Conservation (phyloP, 2,113 vertebrate genomes). For the Brachyistius frenatus region DNA sequence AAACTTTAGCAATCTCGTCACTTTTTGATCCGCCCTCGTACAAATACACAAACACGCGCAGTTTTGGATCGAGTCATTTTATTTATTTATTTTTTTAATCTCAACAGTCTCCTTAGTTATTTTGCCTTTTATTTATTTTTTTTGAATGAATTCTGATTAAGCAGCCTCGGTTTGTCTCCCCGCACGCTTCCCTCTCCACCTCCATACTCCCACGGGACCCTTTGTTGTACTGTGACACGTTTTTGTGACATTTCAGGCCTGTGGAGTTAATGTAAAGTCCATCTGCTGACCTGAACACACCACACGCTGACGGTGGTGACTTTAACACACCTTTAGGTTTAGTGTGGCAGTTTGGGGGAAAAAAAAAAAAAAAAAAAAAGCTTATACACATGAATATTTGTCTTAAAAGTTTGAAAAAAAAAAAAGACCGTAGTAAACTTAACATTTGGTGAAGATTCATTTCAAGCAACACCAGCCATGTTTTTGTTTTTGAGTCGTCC, state of each 20-base stretch:
- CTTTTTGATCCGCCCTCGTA: neutral
- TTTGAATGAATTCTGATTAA: neutral
- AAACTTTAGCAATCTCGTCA: too few species aligned
- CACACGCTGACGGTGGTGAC: conserved; percentile 31
- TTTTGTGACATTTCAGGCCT: conserved; percentile 64
- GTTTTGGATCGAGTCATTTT: neutral
- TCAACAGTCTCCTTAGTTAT: neutral
- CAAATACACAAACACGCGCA: neutral
- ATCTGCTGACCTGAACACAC: conserved; percentile 57
- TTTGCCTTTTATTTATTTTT: neutral
- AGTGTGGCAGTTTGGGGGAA: neutral
- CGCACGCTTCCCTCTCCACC: conserved; percentile 57
- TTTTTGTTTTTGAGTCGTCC: conserved; percentile 50
- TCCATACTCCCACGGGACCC: conserved; percentile 69
- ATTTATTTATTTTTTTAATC: neutral
- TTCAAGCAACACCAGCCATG: conserved; percentile 50
- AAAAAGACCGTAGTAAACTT: neutral
- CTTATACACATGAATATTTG: neutral
- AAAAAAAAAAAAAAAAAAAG: neutral
- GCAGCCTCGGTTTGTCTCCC: conserved; percentile 28
- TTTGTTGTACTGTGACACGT: conserved; percentile 75
- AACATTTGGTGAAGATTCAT: conserved; percentile 33
- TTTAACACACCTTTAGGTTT: neutral
- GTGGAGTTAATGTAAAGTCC: conserved; percentile 48
- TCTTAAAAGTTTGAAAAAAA: neutral